Evolutionary conservation across 2,797 vertebrate genomes (phyloP).

Genomic region (Bovichtus variegatus): DNA sequence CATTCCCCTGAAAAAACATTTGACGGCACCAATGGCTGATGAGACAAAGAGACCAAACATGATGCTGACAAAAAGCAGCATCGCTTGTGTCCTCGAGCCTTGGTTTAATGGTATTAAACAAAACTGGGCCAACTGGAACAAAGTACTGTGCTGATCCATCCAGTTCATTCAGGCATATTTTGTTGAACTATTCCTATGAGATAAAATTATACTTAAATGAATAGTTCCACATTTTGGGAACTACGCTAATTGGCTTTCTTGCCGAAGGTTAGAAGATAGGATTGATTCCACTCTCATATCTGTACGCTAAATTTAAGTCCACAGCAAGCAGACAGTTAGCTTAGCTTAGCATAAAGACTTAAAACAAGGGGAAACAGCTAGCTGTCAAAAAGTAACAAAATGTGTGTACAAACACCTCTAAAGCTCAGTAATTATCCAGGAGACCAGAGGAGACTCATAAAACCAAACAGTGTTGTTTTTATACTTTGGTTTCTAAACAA

Average conservation of each 20-base stretch:
- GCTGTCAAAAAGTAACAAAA: background rate
- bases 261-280: background rate
- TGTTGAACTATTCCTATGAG: background rate
- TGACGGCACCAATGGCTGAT: conserved; percentile 53
- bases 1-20: conserved; percentile 71
- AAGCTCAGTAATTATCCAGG: background rate
- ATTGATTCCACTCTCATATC: background rate
- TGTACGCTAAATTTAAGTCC: background rate
- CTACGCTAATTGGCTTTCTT: background rate
- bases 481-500: conserved; percentile 6
- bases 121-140: conserved; percentile 13
- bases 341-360: conserved; percentile 11
- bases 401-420: background rate
- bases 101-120: conserved; percentile 24
- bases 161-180: background rate
- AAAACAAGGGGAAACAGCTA: background rate
- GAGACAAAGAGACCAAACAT: conserved; percentile 76
- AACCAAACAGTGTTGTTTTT: background rate
- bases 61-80: conserved; percentile 55
- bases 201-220: background rate
- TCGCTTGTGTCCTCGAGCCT: conserved; percentile 16
- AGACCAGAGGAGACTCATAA: background rate
- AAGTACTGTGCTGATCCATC: conserved; percentile 27
- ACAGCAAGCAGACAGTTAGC: background rate
- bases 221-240: background rate